These are phyloP conservation scores for Rhynchophorus ferrugineus DNA, from an alignment of 1,140 invertebrate genomes.

Conservation along the genomic window DNA sequence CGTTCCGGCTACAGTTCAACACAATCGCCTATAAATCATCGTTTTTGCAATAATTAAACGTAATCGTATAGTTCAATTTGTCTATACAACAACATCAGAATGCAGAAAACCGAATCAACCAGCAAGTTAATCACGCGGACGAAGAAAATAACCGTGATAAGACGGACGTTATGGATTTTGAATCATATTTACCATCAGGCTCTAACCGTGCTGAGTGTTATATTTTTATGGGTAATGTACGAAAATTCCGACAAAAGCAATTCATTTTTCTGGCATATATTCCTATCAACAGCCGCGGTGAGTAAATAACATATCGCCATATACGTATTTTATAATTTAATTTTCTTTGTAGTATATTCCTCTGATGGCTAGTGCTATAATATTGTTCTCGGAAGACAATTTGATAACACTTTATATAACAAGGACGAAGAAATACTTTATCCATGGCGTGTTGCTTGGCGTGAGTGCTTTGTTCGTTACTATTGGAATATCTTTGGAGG, in stretches of 20 bases:
- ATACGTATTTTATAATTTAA: neutral
- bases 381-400: conserved; percentile 10
- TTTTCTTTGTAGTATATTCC: conserved; percentile 9
- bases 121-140: no score
- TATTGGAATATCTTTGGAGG: conserved; percentile 1
- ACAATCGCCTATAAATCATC: no score
- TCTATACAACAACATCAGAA: no score
- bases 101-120: no score
- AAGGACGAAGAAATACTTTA: conserved; percentile 4
- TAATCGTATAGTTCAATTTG: no score
- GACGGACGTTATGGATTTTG: conserved; percentile 7
- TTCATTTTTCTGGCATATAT: conserved; percentile 1
- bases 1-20: no score
- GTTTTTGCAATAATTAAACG: no score
- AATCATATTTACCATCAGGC: conserved; percentile 9
- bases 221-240: conserved; percentile 9
- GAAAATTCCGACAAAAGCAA: neutral
- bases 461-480: conserved; percentile 4
- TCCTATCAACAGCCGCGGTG: conserved; percentile 9
- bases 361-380: conserved; percentile 8
- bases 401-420: conserved; percentile 5
- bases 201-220: conserved; percentile 2
- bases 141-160: no score
- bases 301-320: neutral
- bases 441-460: conserved; percentile 5